Evolutionary conservation across 23 tunicate genomes (phyloP), one percentile per base, ranked within the genome.

Genomic region (Styela plicata): DNA sequence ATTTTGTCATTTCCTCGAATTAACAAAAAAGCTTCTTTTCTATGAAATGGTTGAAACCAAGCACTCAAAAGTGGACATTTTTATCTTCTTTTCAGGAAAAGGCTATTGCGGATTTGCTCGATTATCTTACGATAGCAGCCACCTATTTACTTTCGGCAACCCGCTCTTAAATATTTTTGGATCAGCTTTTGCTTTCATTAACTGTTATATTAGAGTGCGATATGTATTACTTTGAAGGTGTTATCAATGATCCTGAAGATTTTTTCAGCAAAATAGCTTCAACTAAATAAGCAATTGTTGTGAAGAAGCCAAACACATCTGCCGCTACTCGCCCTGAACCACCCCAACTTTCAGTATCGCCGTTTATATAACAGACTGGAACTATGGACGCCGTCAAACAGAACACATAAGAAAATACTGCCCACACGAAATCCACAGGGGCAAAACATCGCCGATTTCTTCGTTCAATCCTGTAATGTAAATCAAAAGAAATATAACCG

Each of bases 361-460:
- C 83, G 31, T 77, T 66, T 21, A 86, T 27, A 73, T 82, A 91
- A 65, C 77, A 74, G 0, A 86, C 85, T 34, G 86, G 82, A 2
- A 91, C 97, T 19, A 91, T 86, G 20, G 97, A 82, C 3, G 89
- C 97, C 7, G 84, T 67, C 23, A 91, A 73, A 35, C 80, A 91
- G 63, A 86, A 74, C 2, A 91, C 30, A 70, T 67, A 86, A 1
- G 90, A 86, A 77, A 91, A 86, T 31, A 71, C 85, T 32, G 97
- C 83, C 97, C 97, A 91, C 1, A 86, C 53, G 69, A 91, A 86
- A 53, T 91, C 97, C 73, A 77, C 63, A 19, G 44, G 74, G 2
- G 79, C 70, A n/a, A 91, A 16, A 27, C 34, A 22, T 63, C 66
- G 2, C 82, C 85, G 29, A 91, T 75, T 36, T 81, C 86, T 34